Base-by-base conservation (phyloP, 2,888 invertebrate species). In the Dione juno region DNA sequence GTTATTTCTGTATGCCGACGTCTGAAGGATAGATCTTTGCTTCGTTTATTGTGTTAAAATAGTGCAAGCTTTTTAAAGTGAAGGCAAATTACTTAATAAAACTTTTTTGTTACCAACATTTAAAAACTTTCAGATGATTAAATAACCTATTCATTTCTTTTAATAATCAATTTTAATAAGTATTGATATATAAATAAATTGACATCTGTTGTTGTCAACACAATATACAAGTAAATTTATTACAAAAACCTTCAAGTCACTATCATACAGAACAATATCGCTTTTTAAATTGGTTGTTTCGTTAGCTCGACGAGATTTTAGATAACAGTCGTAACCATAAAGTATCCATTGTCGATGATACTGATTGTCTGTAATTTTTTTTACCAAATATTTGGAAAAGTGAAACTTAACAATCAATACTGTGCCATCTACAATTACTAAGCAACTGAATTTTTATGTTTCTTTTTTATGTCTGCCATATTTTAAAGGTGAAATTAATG, bases 321-420 rank as follows among this genome's bases (percentile, higher is more conserved):
- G 64, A 50, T 45, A 52, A 41, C 43, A 28, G 45, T 21, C 53
- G 58, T 21, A 66, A 61, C 19, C 61, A 53, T 50, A 70, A 66
- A 70, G 52, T 37, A 61, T 52, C 14, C 37, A 37, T 43, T 63
- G 50, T 67, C 63, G 63, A 63, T 64, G 43, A 50, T 63, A 71
- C 57, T 64, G 67, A 54, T 41, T 37, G 66, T 16, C 48, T 21
- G 35, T 45, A 52, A 37, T 11, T 9, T 41, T 50, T 63, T 66
- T 41, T 14, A 57, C 57, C 57, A 69, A 65, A 64, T 64, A 67
- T 67, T 67, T 64, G 35, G 67, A 67, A 71, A 67, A 67, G 70
- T 71, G 63, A 67, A 65, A 69, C 58, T 64, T 63, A 19, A 1
- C 67, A 16, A 64, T 67, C 67, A 71, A 63, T 21, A 48, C 35